Conservation (phyloP, 1,140 invertebrate species). For the Penaeus indicus region DNA sequence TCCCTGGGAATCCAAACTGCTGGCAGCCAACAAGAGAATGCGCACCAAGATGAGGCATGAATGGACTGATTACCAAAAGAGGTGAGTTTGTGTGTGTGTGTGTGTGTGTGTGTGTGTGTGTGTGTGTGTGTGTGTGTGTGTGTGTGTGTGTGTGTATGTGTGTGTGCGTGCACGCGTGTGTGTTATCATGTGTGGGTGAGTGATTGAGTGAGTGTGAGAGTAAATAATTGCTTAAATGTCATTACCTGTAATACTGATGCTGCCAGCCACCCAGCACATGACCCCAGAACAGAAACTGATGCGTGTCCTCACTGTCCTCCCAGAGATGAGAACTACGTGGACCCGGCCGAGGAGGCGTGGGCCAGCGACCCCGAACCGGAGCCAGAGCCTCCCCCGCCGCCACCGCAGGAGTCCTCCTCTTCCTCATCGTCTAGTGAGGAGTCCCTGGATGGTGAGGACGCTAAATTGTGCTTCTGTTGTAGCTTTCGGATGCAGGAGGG, state of each 20-base stretch:
- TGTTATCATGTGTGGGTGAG: too few species aligned
- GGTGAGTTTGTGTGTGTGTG: constrained; percentile 7
- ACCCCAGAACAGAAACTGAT: neutral
- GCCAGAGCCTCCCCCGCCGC: constrained; percentile 55
- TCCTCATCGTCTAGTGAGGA: constrained; percentile 65
- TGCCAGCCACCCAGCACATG: neutral
- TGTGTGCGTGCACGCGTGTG: too few species aligned
- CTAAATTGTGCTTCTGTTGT: neutral
- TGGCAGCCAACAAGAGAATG: constrained; percentile 50
- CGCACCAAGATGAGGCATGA: constrained; percentile 57
- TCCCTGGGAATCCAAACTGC: constrained; percentile 55
- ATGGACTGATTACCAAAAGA: constrained; percentile 55
- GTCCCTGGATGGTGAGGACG: constrained; percentile 49
- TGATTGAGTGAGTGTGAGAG: too few species aligned
- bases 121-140: too few species aligned
- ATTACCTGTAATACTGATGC: neutral
- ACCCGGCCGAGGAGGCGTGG: constrained; percentile 64
- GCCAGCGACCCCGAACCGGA: constrained; percentile 65
- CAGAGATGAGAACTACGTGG: constrained; percentile 43
- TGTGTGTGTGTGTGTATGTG: too few species aligned
- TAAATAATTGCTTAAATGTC: too few species aligned
- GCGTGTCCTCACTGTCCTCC: neutral
- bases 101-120: too few species aligned
- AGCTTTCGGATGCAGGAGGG: too few species aligned
- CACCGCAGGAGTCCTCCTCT: constrained; percentile 50